phyloP scores from a whole-genome alignment of 2,888 invertebrate genomes.

The Mayetiola destructor region DNA sequence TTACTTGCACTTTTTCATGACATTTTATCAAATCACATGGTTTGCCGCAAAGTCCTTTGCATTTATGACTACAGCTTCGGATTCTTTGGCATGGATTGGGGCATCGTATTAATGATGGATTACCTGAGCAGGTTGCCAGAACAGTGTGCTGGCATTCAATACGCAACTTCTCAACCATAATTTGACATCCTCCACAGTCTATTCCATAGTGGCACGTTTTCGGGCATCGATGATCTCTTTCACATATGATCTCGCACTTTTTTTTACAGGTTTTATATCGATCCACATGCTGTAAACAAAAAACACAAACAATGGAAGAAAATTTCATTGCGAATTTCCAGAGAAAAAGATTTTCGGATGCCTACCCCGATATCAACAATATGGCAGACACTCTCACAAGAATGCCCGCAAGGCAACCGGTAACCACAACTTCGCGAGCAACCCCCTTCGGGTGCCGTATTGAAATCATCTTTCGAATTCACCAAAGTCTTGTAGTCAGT shows the following conservation, averaged over 20 bases:
- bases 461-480: neutral
- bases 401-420: conserved; percentile 10
- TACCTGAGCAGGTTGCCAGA: neutral
- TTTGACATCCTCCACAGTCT: neutral
- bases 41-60: neutral
- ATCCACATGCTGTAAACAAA: neutral
- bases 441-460: conserved; percentile 5
- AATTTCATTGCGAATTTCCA: too few relatives aligned
- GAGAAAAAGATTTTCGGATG: too few relatives aligned
- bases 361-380: neutral
- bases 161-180: conserved; percentile 1
- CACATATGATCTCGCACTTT: neutral
- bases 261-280: neutral
- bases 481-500: conserved; percentile 5
- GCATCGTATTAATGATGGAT: neutral
- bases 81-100: neutral
- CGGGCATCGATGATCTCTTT: conserved; percentile 4
- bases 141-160: neutral
- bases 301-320: too few relatives aligned
- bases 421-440: neutral
- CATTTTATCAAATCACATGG: neutral
- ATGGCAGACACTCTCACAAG: neutral
- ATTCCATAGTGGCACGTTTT: conserved; percentile 6
- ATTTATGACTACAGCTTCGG: conserved; percentile 2
- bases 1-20: neutral